Evolutionary conservation across 1,140 invertebrate species (phyloP), one percentile per base, ranked within the genome.

Genomic region (Drosophila neocordata): DNA sequence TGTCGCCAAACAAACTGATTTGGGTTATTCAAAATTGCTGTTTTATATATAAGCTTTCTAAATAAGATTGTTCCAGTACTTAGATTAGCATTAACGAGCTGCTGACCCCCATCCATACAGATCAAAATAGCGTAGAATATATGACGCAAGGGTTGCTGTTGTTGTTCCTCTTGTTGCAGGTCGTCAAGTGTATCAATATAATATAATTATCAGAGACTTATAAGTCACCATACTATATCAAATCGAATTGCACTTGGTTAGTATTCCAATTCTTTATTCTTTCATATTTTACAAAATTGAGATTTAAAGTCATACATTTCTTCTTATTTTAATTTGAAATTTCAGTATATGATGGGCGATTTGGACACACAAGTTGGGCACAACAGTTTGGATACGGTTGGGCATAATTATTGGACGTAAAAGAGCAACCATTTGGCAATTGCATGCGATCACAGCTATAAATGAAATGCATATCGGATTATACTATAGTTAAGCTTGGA

Each of bases 371-470:
- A 0, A 55, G 68, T 7, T 53, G 59, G 12, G 76, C 55, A 64
- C 85, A 89, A 48, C 85, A 89, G 1, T 66, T 27, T 15, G 85
- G 85, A 73, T 71, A 71, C 12, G 72, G 58, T 37, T 63, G 55
- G 1, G 66, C 58, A 56, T 73, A 90, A 64, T 90, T 70, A n/a
- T 51, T 60, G n/a, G 52, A 13, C 3, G 65, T 58, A 12, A 78
- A 51, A 1, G 44, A 11, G 15, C 88, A 90, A n/a, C 72, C 74
- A 12, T 41, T 51, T 2, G 65, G 65, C 41, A 73, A 60, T 0
- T 70, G 38, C 15, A 69, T 60, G 44, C 70, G 77, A 20, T 90
- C 83, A 34, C 88, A 90, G 57, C 88, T 90, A 53, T 1, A 31
- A 31, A 31, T 0, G 1, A 31, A 31, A 31, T 6, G 27, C 6